Evolutionary conservation across 2,113 vertebrate species (phyloP).

Genomic region (Stomatorhinus ivindoensis): DNA sequence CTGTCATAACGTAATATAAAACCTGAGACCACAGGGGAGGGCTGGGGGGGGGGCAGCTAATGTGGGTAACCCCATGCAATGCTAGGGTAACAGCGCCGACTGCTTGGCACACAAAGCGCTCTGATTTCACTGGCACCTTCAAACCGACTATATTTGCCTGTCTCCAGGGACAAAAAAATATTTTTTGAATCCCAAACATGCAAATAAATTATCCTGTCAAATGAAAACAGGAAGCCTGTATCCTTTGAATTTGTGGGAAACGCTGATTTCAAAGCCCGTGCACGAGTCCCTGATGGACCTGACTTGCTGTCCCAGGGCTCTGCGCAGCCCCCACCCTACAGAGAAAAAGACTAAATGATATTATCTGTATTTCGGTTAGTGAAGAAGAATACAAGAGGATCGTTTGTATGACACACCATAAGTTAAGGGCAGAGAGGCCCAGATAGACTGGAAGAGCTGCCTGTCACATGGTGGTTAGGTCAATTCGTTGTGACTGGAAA

Average conservation of each 20-base stretch:
- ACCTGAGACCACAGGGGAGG: neutral
- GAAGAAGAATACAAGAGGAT: neutral
- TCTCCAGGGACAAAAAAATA: neutral
- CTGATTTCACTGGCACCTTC: neutral
- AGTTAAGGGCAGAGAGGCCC: neutral
- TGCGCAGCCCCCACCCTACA: neutral
- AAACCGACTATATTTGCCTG: neutral
- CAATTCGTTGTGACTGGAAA: constrained; percentile 7
- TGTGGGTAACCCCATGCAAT: neutral
- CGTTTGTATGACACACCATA: neutral
- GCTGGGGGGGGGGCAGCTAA: neutral
- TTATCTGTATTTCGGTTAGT: neutral
- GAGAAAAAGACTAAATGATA: neutral
- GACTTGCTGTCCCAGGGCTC: neutral
- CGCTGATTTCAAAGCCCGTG: neutral
- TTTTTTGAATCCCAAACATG: neutral
- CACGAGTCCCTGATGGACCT: neutral
- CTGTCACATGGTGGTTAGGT: neutral
- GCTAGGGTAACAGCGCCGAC: neutral
- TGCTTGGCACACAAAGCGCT: neutral
- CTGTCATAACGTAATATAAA: neutral
- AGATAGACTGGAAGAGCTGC: neutral
- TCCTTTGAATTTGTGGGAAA: neutral
- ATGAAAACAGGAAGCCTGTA: neutral
- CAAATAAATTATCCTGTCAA: neutral